A percentile compares a stretch with the other conserved stretches of the same genome.
Conservation (phyloP, 1,140 invertebrate genomes). For the Rhyzopertha dominica region DNA sequence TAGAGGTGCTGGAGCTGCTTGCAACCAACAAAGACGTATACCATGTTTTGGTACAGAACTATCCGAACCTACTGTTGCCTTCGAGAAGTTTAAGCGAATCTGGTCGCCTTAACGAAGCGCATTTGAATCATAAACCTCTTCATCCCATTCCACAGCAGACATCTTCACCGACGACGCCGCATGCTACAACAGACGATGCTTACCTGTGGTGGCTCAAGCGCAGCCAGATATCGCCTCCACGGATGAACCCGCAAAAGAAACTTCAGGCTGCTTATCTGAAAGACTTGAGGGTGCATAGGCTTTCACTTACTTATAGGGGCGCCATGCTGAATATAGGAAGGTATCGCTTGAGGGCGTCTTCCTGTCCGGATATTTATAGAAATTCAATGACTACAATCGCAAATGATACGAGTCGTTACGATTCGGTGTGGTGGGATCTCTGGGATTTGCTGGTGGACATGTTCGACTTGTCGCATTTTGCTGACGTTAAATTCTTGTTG, state of each 20-base stretch:
- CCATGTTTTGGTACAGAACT: constrained; percentile 66
- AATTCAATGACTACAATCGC: constrained; percentile 85
- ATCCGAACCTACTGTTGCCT: constrained; percentile 64
- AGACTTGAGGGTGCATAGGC: constrained; percentile 63
- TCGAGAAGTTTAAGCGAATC: constrained; percentile 72
- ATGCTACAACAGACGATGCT: constrained; percentile 47
- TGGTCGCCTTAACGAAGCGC: constrained; percentile 48
- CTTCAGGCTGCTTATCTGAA: constrained; percentile 64
- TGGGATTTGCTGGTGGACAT: constrained; percentile 71
- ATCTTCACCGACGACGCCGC: constrained; percentile 36
- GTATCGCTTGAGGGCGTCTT: constrained; percentile 74
- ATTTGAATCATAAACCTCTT: constrained; percentile 37
- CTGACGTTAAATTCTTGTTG: constrained; percentile 67
- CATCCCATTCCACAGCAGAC: constrained; percentile 16
- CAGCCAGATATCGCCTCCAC: constrained; percentile 44
- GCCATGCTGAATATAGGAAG: constrained; percentile 82
- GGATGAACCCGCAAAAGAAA: constrained; percentile 44
- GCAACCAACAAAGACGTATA: constrained; percentile 66
- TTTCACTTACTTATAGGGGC: constrained; percentile 76
- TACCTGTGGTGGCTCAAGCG: constrained; percentile 55
- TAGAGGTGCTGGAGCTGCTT: constrained; percentile 68
- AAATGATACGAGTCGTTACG: constrained; percentile 69
- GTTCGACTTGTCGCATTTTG: constrained; percentile 74
- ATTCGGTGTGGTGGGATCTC: constrained; percentile 68
- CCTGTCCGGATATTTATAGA: constrained; percentile 81